Percentiles rank a stretch among this genome's conserved stretches.
phyloP scores from a whole-genome alignment of 1,140 invertebrate genomes.

The Pinna nobilis region DNA sequence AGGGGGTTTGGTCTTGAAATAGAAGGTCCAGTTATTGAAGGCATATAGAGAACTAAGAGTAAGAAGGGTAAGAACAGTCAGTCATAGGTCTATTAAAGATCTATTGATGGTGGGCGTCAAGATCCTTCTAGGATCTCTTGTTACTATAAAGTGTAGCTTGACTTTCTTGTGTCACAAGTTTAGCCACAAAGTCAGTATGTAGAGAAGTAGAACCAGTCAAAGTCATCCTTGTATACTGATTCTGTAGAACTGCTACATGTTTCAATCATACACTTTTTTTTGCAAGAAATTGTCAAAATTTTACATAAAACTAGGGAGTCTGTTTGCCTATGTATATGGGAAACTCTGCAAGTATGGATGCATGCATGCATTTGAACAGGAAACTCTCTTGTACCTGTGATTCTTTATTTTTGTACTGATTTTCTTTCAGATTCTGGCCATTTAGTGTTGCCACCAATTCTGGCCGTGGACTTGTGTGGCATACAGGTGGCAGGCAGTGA shows the following conservation, averaged over 20 bases:
- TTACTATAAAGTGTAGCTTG: neutral
- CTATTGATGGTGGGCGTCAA: too few relatives aligned
- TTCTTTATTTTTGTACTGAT: slow-evolving; percentile 82
- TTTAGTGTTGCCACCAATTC: slow-evolving; percentile 82
- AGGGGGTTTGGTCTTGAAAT: neutral
- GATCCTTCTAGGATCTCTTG: too few relatives aligned
- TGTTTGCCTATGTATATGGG: neutral
- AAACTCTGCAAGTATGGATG: neutral
- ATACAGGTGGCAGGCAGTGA: slow-evolving; percentile 89
- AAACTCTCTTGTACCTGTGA: neutral
- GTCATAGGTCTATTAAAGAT: too few relatives aligned
- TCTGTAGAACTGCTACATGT: neutral
- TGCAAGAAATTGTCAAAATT: neutral
- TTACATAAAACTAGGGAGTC: too few relatives aligned
- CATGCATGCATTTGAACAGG: neutral
- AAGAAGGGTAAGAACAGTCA: too few relatives aligned
- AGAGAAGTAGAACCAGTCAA: too few relatives aligned
- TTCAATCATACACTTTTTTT: too few relatives aligned
- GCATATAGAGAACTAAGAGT: too few relatives aligned
- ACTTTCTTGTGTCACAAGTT: neutral
- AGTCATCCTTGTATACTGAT: too few relatives aligned
- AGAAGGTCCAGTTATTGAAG: too few relatives aligned
- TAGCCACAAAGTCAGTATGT: too few relatives aligned
- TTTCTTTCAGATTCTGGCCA: slow-evolving; percentile 83
- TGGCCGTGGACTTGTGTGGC: slow-evolving; percentile 92